phyloP scores from a whole-genome alignment of 2,113 vertebrate genomes.

The Chloroceryle aenea region DNA sequence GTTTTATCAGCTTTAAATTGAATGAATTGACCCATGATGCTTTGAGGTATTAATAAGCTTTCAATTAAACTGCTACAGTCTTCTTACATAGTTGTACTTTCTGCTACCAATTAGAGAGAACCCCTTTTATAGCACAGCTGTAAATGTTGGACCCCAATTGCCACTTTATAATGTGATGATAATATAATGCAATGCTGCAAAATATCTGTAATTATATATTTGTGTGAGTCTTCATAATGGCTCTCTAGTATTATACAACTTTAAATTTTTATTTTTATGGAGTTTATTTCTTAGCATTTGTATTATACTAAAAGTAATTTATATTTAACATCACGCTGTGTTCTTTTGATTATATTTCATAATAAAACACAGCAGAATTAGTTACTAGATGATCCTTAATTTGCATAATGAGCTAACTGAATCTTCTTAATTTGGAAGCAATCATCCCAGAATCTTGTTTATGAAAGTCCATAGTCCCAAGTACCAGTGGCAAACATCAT shows the following conservation, averaged over 20 bases:
- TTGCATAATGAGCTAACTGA: slow-evolving; percentile 55
- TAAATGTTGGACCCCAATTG: background rate
- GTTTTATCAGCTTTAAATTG: slow-evolving; percentile 42
- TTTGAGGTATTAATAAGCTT: slow-evolving; percentile 58
- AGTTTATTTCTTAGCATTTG: slow-evolving; percentile 26
- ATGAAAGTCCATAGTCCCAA: background rate
- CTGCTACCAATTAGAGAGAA: background rate
- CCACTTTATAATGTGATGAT: background rate
- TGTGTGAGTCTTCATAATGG: background rate
- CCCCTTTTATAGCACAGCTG: background rate
- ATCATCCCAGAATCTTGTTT: background rate
- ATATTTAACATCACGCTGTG: slow-evolving; percentile 20
- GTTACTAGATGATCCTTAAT: slow-evolving; percentile 25
- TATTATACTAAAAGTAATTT: slow-evolving; percentile 6
- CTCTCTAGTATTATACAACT: background rate
- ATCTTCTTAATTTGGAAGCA: slow-evolving; percentile 27
- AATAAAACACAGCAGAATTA: slow-evolving; percentile 13
- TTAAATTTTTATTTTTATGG: slow-evolving; percentile 1
- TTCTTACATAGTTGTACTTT: background rate
- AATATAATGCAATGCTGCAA: background rate
- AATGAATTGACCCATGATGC: slow-evolving; percentile 14
- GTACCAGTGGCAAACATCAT: background rate
- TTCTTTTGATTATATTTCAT: slow-evolving; percentile 53
- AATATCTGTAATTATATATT: slow-evolving; percentile 3
- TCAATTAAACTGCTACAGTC: background rate